phyloP scores from a whole-genome alignment of 2,113 vertebrate genomes.

The Cinclus cinclus region DNA sequence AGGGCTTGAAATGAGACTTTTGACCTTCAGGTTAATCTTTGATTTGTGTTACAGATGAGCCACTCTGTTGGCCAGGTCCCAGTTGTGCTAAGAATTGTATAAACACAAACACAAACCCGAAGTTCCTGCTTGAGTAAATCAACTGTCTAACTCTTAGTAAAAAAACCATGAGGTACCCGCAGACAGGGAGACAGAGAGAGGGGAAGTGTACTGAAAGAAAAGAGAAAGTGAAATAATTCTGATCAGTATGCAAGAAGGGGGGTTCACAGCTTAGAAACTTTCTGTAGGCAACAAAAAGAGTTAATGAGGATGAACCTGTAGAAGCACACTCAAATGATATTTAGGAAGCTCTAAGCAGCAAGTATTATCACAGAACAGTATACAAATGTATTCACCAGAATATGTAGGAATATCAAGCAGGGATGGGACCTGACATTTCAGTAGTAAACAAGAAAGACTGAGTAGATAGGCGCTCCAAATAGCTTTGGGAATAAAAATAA shows the following conservation, averaged over 20 bases:
- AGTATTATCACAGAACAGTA: background rate
- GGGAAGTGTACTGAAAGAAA: background rate
- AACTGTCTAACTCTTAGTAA: background rate
- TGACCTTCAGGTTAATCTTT: constrained; percentile 2
- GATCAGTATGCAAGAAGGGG: background rate
- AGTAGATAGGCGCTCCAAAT: background rate
- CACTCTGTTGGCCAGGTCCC: background rate
- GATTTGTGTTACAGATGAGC: background rate
- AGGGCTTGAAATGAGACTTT: background rate
- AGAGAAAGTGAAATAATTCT: background rate
- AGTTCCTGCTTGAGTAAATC: background rate
- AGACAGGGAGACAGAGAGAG: background rate
- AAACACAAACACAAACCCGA: background rate
- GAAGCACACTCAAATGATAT: background rate
- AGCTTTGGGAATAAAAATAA: background rate
- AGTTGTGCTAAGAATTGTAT: background rate
- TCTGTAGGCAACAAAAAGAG: background rate
- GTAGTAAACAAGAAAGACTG: background rate
- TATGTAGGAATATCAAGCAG: background rate
- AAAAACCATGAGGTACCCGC: background rate
- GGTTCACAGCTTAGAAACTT: background rate
- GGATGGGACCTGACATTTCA: background rate
- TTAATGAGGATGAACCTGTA: background rate
- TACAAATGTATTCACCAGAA: background rate
- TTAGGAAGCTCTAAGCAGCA: background rate